Evolutionary conservation across 2,797 vertebrate genomes (phyloP), one percentile per base, ranked within the genome.

Genomic region (Dicrostonyx torquatus): DNA sequence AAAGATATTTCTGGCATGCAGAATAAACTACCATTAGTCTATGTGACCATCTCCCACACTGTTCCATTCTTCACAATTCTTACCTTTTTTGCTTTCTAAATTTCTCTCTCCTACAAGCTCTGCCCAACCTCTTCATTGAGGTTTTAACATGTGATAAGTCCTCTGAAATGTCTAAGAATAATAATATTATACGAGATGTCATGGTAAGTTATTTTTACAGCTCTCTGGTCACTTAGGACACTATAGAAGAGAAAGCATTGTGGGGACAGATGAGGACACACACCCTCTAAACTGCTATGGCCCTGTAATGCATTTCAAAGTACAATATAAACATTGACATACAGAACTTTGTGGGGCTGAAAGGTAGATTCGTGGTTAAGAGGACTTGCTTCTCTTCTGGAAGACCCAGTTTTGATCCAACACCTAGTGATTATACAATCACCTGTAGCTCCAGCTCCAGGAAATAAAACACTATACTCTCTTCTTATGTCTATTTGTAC

Each of bases 151-250:
- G 26, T 62, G 70, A 1, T 83, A 85, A 55, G 1, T 73, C 31
- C 73, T 94, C 70, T n/a, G 43, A 89, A 86, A 75, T 87, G 22
- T 92, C 55, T 79, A 86, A 82, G 68, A 95, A 94, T 53, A 18
- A 88, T 1, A 14, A 66, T 45, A 64, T 20, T 55, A 48, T 0
- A 22, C 1, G 85, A 78, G 50, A 76, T 72, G 76, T 53, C 85
- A 60, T n/a, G 70, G 29, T 45, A 83, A 2, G 34, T 29, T 73
- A 80, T 37, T 92, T 95, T 95, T 82, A 82, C 12, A 95, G 79
- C 88, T 77, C 72, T 77, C 13, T 80, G 84, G 48, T 87, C 12
- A 89, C 45, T 84, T 80, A 45, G 37, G 92, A 93, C 22, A 29
- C 13, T 76, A 3, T 40, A 94, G 40, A 92, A 92, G 40, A 50